phyloP scores from a whole-genome alignment of 2,113 vertebrate genomes.

The Columba livia region DNA sequence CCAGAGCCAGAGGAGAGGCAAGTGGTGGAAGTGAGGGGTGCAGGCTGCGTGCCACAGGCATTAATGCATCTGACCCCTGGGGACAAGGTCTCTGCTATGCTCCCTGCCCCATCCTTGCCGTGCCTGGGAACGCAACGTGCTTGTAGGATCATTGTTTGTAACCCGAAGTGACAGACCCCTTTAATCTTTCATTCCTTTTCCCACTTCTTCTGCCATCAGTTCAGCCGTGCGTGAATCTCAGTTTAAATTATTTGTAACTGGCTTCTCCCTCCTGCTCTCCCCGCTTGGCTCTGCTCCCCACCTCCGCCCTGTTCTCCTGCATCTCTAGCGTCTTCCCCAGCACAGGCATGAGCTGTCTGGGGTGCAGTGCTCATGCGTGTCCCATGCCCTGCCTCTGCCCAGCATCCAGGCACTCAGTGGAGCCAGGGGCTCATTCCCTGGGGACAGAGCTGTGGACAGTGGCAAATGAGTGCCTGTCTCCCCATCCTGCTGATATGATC shows the following conservation, averaged over 20 bases:
- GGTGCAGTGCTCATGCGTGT: fast-evolving
- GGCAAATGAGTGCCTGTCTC: neutral
- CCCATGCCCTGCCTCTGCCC: neutral
- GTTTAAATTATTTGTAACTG: constrained; percentile 88
- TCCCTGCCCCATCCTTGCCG: constrained; percentile 76
- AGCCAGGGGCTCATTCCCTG: neutral
- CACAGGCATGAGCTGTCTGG: fast-evolving
- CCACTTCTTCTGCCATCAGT: constrained; percentile 88
- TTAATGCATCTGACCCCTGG: constrained; percentile 65
- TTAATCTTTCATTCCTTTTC: constrained; percentile 92
- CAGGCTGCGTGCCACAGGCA: neutral
- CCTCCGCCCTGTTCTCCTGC: neutral
- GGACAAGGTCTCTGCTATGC: constrained; percentile 74
- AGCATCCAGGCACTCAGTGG: fast-evolving
- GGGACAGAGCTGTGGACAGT: neutral
- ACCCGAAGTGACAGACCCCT: constrained; percentile 89
- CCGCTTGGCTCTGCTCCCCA: neutral
- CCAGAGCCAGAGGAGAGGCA: neutral
- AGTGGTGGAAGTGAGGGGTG: neutral
- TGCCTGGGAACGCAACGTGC: constrained; percentile 79
- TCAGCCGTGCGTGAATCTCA: constrained; percentile 81
- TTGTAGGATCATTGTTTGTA: constrained; percentile 79
- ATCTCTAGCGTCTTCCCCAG: neutral
- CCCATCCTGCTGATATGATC: neutral
- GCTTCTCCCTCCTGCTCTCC: neutral